Evolutionary conservation across 35 echinoderm and acorn worm species (phyloP), one percentile per base, ranked within the genome.

Genomic region (Apostichopus japonicus): DNA sequence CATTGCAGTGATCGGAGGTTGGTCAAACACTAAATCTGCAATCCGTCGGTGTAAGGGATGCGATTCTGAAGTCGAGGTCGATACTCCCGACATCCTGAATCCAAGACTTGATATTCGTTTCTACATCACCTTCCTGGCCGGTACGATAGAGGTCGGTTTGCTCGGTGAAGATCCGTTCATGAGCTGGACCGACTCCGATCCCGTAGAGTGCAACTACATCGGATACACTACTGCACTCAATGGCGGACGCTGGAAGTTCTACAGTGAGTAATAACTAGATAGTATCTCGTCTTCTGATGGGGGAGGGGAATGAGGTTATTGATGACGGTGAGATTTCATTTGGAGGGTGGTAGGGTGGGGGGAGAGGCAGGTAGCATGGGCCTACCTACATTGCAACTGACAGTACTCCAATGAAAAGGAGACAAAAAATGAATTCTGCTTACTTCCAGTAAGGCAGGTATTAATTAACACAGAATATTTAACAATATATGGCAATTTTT

Each of bases 221-320:
- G 92, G 92, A 73, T 93, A 86, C 67, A 93, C 79, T 10, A 93
- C 92, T 2, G 92, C 90, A 13, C 55, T 78, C 17, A 91, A 91
- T 53, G 24, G 90, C 52, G 90, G 90, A 56, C 71, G 90, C 13
- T 91, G 90, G 90, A 77, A 79, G 54, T 91, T 91, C 55, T 91
- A 91, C 55, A 77, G 90, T 91, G 25, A 91, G 90, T 91, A 6
- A 82, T 52, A 23, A 10, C 7, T 61, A 61, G 8, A 61, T 61
- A 10, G 57, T 61, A 61, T 61, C 57, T 61, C 57, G 8, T 13
- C 13, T 61, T 8, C 57, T 61, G 57, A 61, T 61, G 33, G 33
- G 2, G 33, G 33, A 44, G 27, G 27, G 27, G 33, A 44, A 44
- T 3, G 0, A 44, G 33, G 33, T 44, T 44, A 44, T 44, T 44